Evolutionary conservation across 2,888 invertebrate genomes (phyloP).

Genomic region (Cremastinae sp.): DNA sequence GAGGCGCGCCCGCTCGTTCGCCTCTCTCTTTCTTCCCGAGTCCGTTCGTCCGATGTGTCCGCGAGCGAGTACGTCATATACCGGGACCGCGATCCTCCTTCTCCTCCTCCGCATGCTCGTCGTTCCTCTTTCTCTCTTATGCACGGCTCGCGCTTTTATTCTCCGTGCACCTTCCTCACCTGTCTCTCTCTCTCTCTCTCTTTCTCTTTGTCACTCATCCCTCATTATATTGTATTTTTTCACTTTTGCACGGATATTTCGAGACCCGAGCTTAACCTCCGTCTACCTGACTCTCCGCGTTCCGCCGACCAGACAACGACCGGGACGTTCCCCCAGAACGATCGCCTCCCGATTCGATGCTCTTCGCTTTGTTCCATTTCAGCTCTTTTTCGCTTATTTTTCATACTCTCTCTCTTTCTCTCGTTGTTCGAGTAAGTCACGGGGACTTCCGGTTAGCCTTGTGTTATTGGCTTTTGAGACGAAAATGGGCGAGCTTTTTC

Average conservation of each 20-base stretch:
- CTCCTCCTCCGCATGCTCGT: not conserved
- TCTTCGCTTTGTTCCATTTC: slow-evolving; percentile 20
- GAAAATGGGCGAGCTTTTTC: no score
- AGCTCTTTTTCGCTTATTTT: slow-evolving; percentile 22
- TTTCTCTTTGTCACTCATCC: slow-evolving; percentile 29
- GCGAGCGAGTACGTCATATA: no score
- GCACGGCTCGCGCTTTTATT: not conserved
- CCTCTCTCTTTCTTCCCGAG: not conserved
- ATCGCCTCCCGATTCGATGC: slow-evolving; percentile 27
- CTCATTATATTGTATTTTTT: slow-evolving; percentile 14
- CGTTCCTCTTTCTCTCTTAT: slow-evolving; percentile 41
- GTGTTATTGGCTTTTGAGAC: not conserved
- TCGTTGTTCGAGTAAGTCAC: not conserved
- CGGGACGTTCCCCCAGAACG: slow-evolving; percentile 32
- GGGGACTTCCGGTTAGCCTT: slow-evolving; percentile 42
- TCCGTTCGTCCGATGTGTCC: not conserved
- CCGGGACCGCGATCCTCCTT: no score
- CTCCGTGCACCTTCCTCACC: slow-evolving; percentile 36
- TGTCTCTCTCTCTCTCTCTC: slow-evolving; percentile 43
- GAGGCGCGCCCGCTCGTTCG: not conserved
- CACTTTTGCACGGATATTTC: slow-evolving; percentile 38
- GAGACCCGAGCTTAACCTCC: slow-evolving; percentile 47
- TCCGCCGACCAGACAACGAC: slow-evolving; percentile 41
- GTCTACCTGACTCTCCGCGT: slow-evolving; percentile 55
- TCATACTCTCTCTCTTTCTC: not conserved